phyloP scores from a whole-genome alignment of 2,113 vertebrate species.

The Noturus placidus region DNA sequence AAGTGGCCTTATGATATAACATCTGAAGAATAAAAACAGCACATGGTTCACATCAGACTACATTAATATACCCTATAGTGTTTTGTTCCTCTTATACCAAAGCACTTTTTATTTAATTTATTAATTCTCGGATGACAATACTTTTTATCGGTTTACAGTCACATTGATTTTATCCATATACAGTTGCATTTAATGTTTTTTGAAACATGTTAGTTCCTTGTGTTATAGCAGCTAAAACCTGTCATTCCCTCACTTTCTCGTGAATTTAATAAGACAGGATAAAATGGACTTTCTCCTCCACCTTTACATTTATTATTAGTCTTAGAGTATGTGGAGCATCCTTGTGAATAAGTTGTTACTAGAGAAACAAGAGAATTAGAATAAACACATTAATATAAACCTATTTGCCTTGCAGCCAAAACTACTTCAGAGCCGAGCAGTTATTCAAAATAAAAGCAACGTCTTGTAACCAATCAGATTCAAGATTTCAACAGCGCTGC shows the following conservation, averaged over 20 bases:
- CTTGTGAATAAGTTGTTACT: background rate
- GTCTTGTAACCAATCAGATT: background rate
- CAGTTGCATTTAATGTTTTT: background rate
- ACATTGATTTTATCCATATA: background rate
- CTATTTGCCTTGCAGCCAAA: background rate
- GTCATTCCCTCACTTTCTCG: background rate
- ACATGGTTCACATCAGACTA: background rate
- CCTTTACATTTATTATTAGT: background rate
- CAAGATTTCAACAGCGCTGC: background rate
- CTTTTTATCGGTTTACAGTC: background rate
- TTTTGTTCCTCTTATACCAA: background rate
- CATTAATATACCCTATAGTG: background rate
- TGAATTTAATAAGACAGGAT: background rate
- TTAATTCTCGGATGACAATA: background rate
- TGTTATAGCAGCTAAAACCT: background rate
- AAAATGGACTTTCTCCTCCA: background rate
- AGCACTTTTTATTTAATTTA: background rate
- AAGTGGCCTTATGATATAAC: background rate
- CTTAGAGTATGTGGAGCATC: background rate
- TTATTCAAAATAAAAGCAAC: background rate
- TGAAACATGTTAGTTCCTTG: background rate
- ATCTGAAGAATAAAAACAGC: background rate
- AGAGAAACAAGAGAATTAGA: background rate
- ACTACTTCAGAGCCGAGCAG: background rate
- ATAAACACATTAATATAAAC: background rate